Base-by-base conservation (phyloP, 2,888 invertebrate species). In the Chymomyza amoena region DNA sequence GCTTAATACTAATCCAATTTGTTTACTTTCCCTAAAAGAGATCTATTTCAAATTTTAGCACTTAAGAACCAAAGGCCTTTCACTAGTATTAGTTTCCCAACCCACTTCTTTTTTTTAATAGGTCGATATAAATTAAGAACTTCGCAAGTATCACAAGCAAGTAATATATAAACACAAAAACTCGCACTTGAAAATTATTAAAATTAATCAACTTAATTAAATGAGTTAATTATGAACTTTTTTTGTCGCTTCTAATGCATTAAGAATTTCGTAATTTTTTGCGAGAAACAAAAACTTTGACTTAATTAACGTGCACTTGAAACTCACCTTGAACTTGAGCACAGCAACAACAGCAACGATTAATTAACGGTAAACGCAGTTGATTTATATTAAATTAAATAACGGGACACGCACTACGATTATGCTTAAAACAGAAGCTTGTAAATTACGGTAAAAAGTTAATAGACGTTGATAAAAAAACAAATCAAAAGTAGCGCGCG, bases 291-390 rank as follows among this genome's bases (percentile, higher is more conserved):
- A 51, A 51, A 15, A 51, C 51, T 25, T 25, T 25, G 25, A 51
- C 16, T 51, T 51, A 51, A 51, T 18, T 57, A 9, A 13, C 39
- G 45, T 56, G 39, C 60, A 52, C 20, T 52, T 50, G 20, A 20
- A 68, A 87, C 85, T 68, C 77, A 83, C 83, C 83, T 82, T 80
- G 86, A 78, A 78, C 78, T 87, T 75, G 70, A 73, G 65, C 25
- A 25, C 25, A 25, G 25, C 25, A 57, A 20, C 66, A 54, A 25
- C 52, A 54, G 50, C 64, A 51, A 63, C 69, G 60, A 70, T 63
- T 64, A 67, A 54, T 25, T 15, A 25, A 15, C 57, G 13, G 20
- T 57, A 20, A 25, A 25, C 13, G 15, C 15, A 57, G 6, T 57
- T 57, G 57, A 18, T 25, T 15, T 18, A 5, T 25, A 45, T 13